Evolutionary conservation across 2,797 vertebrate species (phyloP).

Genomic region (Urosaurus nigricauda): DNA sequence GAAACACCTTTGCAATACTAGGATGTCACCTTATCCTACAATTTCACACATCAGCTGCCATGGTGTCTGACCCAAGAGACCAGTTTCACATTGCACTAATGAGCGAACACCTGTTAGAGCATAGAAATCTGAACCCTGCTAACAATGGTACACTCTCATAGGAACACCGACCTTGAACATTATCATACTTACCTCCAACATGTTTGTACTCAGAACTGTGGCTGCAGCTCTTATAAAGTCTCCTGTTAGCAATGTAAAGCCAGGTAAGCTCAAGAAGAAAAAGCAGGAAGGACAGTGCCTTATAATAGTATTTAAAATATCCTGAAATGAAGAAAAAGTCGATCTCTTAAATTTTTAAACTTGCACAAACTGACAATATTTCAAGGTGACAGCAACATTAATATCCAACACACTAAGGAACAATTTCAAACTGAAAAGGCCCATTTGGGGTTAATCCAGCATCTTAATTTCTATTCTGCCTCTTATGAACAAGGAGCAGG

Average conservation of each 20-base stretch:
- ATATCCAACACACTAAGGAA: background rate
- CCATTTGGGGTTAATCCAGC: background rate
- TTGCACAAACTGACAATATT: background rate
- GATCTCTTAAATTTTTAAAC: conserved; percentile 17
- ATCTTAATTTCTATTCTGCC: background rate
- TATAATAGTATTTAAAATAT: conserved; percentile 92
- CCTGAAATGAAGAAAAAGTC: conserved; percentile 79
- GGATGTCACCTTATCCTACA: conserved; percentile 69
- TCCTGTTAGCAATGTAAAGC: conserved; percentile 93
- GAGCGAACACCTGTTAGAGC: conserved; percentile 78
- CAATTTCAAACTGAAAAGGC: background rate
- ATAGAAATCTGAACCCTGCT: conserved; percentile 76
- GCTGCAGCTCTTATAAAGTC: conserved; percentile 92
- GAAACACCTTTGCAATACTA: conserved; percentile 74
- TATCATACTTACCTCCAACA: conserved; percentile 85
- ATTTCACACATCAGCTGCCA: conserved; percentile 78
- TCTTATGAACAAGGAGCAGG: background rate
- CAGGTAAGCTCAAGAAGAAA: conserved; percentile 94
- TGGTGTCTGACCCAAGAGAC: conserved; percentile 68
- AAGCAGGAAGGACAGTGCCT: conserved; percentile 93
- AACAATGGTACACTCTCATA: conserved; percentile 52
- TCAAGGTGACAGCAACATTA: background rate
- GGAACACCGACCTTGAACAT: conserved; percentile 57
- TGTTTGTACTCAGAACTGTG: conserved; percentile 85
- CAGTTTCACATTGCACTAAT: conserved; percentile 68